Percentiles rank a stretch among this genome's conserved stretches.
These are phyloP conservation scores for Panagrolaimus sp. DNA, from an alignment of 1,140 invertebrate species.

Conservation along the genomic window DNA sequence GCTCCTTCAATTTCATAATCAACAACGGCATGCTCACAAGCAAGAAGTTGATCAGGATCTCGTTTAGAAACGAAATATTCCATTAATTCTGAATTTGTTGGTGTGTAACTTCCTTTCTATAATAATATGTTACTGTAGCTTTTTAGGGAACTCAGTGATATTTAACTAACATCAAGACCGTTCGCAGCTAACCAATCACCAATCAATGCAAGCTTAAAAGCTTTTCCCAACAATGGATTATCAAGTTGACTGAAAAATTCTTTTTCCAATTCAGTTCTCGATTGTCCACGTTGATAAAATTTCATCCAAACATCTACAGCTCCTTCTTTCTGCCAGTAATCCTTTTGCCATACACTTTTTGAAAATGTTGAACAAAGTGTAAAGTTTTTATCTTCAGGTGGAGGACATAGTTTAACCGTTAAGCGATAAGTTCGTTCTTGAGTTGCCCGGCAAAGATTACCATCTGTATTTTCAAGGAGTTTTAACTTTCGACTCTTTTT, in stretches of 20 bases:
- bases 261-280: slow-evolving; percentile 52
- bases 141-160: not conserved
- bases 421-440: slow-evolving; percentile 53
- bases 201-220: slow-evolving; percentile 57
- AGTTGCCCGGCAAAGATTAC: slow-evolving; percentile 55
- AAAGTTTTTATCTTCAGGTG: slow-evolving; percentile 57
- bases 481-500: slow-evolving; percentile 52
- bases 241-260: slow-evolving; percentile 57
- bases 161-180: slow-evolving; percentile 46
- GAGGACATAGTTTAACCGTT: slow-evolving; percentile 47
- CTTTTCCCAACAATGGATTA: slow-evolving; percentile 56
- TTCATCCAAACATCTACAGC: slow-evolving; percentile 58
- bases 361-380: slow-evolving; percentile 55
- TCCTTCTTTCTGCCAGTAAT: slow-evolving; percentile 58
- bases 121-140: slow-evolving; percentile 5
- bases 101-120: slow-evolving; percentile 56
- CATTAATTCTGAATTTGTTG: slow-evolving; percentile 56
- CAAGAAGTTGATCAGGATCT: slow-evolving; percentile 51
- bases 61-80: slow-evolving; percentile 57
- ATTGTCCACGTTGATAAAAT: slow-evolving; percentile 53
- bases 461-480: slow-evolving; percentile 56
- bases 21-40: slow-evolving; percentile 55
- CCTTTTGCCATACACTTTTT: slow-evolving; percentile 58
- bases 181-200: slow-evolving; percentile 57
- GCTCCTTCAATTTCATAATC: slow-evolving; percentile 58